Percentiles rank a stretch among this genome's conserved stretches.
Conservation (phyloP, 2,797 vertebrate species). For the Apogon hyalosoma region DNA sequence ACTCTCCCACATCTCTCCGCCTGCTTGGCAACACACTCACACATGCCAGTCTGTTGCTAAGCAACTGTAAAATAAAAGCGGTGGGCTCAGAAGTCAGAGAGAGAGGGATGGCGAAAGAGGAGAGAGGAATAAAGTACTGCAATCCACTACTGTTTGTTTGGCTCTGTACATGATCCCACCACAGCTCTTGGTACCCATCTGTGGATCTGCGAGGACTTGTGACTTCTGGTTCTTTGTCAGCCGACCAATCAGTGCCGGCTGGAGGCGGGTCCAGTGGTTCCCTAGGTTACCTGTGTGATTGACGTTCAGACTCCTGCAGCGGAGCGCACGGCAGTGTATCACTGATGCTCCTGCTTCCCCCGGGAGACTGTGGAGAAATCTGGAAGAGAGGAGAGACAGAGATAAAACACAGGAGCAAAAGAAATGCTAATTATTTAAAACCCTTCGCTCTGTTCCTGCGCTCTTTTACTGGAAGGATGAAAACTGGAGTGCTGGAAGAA, state of each 20-base stretch:
- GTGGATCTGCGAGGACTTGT: slow-evolving; percentile 74
- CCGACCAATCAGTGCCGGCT: slow-evolving; percentile 67
- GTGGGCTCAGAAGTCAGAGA: slow-evolving; percentile 73
- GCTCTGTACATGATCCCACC: slow-evolving; percentile 69
- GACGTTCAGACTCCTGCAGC: slow-evolving; percentile 80
- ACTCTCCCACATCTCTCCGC: slow-evolving; percentile 72
- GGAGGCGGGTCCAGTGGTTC: slow-evolving; percentile 71
- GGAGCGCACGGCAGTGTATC: slow-evolving; percentile 70
- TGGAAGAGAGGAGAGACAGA: slow-evolving; percentile 52
- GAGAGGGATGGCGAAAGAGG: slow-evolving; percentile 36
- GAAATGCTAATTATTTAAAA: slow-evolving; percentile 65
- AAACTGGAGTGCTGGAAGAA: slow-evolving; percentile 62
- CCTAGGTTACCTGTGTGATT: slow-evolving; percentile 81
- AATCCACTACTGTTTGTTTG: slow-evolving; percentile 76
- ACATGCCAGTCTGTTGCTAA: slow-evolving; percentile 82
- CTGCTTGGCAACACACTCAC: slow-evolving; percentile 59
- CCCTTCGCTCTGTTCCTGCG: slow-evolving; percentile 39
- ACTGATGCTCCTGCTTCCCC: slow-evolving; percentile 67
- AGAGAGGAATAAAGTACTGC: slow-evolving; percentile 62
- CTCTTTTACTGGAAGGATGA: slow-evolving; percentile 59
- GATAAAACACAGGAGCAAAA: slow-evolving; percentile 60
- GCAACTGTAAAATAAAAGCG: slow-evolving; percentile 85
- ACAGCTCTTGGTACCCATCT: slow-evolving; percentile 73
- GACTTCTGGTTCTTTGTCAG: slow-evolving; percentile 68
- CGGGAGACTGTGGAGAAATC: slow-evolving; percentile 70